Evolutionary conservation across 2,113 vertebrate genomes (phyloP), one percentile per base, ranked within the genome.

Genomic region (Podarcis muralis): DNA sequence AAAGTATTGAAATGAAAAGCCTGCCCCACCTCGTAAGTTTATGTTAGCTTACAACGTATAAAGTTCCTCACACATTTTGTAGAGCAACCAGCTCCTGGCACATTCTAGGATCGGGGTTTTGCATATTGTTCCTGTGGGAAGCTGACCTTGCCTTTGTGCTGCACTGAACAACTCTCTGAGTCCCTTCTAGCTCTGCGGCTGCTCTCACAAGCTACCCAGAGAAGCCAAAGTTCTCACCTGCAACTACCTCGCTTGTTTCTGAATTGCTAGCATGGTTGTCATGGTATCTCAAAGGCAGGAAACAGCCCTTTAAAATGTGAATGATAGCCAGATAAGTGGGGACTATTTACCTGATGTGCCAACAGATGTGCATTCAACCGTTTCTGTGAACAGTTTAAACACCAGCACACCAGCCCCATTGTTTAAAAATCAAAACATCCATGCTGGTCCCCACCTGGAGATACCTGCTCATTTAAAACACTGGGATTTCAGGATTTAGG

Each of bases 341-440:
- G 16, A 62, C 57, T 88, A 68, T 88, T 88, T 83, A 88, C 87
- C 81, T 83, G 72, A 83, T 37, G 37, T 37, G 37, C 27, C 59
- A 76, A 76, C 72, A 77, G 81, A 77, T 77, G 59, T 37, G 71
- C 37, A 77, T 88, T 77, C 72, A n/a, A 53, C 37, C 66, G 57
- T 76, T 53, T 66, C 72, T 66, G 20, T 78, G 59, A 86, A 78
- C 59, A 68, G 59, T 86, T 77, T 35, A 65, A 66, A 86, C 16
- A 43, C 16, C 78, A 20, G 18, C 59, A 79, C 40, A 86, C 65
- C 13, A 78, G 75, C 37, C 18, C 5, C 75, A 68, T 78, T 48
- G 62, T 68, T 79, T 27, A 86, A 66, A 86, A 86, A 86, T 48
- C 75, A 68, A 62, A 86, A 79, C 27, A 78, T n/a, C 53, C 35